Base-by-base conservation (phyloP, 2,113 vertebrate genomes). In the Pteruthius melanotis region DNA sequence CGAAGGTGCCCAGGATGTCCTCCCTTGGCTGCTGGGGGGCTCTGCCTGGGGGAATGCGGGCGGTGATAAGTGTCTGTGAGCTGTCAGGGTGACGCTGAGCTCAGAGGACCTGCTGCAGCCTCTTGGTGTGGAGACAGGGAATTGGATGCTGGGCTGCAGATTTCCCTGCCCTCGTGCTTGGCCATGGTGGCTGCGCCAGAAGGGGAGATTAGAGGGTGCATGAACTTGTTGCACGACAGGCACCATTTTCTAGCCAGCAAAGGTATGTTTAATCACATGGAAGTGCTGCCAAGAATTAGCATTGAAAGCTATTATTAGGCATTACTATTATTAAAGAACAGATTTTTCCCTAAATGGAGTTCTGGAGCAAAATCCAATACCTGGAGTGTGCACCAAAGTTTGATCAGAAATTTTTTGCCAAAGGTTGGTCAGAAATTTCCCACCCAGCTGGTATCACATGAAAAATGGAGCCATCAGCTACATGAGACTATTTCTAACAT, bases 271-370 rank as follows among this genome's bases (percentile, higher is more conserved):
- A 91, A 89, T 70, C 84, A 71, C 44, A 28, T 5, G 61, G 70
- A 85, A 83, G 26, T 81, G 50, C 75, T 64, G 69, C 79, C 83
- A 74, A 44, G 61, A 80, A 90, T 87, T 82, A 91, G 33, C 69
- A 82, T 0, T 68, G 60, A 69, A 83, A 84, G 66, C 42, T 78
- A 35, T 91, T 66, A 83, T 78, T 87, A 84, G 87, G 60, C 42
- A 40, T 87, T 80, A 68, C 59, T 86, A 3, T 83, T 92, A 61
- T 80, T 83, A 90, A 94, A 82, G 60, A 84, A 16, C 47, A 83
- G 64, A 53, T 65, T 82, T 93, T 13, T 6, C 45, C 76, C 56
- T 74, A 56, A 89, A 40, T 9, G 4, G 20, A 1, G 1, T 28
- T 92, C 45, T 81, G 56, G 50, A 70, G 68, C 26, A 87, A 70